Evolutionary conservation across 2,113 vertebrate species (phyloP).

Genomic region (Collichthys lucidus): DNA sequence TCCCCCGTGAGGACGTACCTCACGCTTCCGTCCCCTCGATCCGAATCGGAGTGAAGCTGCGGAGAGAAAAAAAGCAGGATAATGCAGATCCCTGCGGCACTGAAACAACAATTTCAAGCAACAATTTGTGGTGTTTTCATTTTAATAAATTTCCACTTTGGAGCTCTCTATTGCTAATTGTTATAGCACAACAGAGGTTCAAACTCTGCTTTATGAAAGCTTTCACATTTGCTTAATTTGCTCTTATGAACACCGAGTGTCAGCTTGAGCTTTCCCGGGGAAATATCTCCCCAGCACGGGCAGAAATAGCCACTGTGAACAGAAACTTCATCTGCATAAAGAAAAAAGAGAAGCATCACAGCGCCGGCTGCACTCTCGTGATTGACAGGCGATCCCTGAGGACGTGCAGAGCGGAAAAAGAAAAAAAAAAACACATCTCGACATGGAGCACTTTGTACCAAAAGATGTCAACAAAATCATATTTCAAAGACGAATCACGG

Average conservation of each 20-base stretch:
- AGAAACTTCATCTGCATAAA: constrained; percentile 20
- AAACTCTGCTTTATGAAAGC: constrained; percentile 34
- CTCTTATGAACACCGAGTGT: constrained; percentile 15
- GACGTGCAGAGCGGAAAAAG: neutral
- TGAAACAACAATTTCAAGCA: constrained; percentile 24
- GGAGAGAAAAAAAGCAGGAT: neutral
- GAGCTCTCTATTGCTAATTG: constrained; percentile 51
- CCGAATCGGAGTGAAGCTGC: constrained; percentile 96
- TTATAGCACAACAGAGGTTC: constrained; percentile 40
- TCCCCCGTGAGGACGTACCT: constrained; percentile 96
- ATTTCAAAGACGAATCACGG: constrained; percentile 44
- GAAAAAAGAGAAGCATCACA: constrained; percentile 11
- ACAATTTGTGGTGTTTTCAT: constrained; percentile 38
- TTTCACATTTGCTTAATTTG: constrained; percentile 58
- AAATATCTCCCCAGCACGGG: constrained; percentile 4
- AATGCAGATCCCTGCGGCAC: constrained; percentile 2
- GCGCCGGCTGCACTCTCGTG: neutral
- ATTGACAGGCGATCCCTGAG: constrained; percentile 54
- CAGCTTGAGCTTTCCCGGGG: constrained; percentile 6
- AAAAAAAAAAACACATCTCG: constrained; percentile 7
- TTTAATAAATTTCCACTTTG: constrained; percentile 63
- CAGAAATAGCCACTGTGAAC: constrained; percentile 14
- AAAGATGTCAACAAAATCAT: constrained; percentile 50
- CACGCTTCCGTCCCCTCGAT: constrained; percentile 92
- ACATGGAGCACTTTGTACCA: constrained; percentile 43